phyloP scores from a whole-genome alignment of 92 coral and sea anemone genomes.

The Heliopora coerulea region DNA sequence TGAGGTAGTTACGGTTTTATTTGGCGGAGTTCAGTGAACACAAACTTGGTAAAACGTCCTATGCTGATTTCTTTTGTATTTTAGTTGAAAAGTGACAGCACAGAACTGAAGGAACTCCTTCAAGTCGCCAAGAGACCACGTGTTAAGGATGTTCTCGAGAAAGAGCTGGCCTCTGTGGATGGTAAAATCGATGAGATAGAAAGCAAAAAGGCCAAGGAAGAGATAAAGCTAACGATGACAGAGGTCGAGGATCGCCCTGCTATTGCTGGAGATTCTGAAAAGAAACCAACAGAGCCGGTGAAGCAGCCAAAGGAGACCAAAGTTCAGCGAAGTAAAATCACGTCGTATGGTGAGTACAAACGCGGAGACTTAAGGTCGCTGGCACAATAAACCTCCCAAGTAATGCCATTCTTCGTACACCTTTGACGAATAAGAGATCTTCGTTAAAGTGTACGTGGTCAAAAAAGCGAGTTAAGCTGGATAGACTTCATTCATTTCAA shows the following conservation, averaged over 20 bases:
- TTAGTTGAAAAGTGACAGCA: conserved; percentile 30
- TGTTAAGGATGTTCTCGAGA: conserved; percentile 33
- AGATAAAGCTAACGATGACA: not conserved
- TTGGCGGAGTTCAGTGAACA: not conserved
- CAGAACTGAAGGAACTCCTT: conserved; percentile 23
- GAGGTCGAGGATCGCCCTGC: conserved; percentile 14
- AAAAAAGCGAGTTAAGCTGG: not conserved
- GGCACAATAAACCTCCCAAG: too few species aligned
- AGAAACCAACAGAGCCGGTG: not conserved
- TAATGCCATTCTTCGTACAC: too few species aligned
- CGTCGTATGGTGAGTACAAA: conserved; percentile 31
- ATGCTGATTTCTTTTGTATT: not conserved
- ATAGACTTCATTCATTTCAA: too few species aligned
- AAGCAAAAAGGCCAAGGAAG: conserved; percentile 17
- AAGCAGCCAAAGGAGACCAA: conserved; percentile 6
- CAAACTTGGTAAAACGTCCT: not conserved
- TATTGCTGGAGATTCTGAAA: not conserved
- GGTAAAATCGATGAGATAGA: conserved; percentile 32
- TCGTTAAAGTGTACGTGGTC: not conserved
- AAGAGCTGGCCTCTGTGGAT: conserved; percentile 29
- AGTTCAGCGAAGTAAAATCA: conserved; percentile 38
- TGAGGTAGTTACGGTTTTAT: conserved; percentile 9
- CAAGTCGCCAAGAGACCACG: conserved; percentile 38
- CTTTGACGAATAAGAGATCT: not conserved
- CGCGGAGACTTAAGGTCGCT: not conserved